phyloP scores from a whole-genome alignment of 2,888 invertebrate species.

The Aspidapion aeneum region DNA sequence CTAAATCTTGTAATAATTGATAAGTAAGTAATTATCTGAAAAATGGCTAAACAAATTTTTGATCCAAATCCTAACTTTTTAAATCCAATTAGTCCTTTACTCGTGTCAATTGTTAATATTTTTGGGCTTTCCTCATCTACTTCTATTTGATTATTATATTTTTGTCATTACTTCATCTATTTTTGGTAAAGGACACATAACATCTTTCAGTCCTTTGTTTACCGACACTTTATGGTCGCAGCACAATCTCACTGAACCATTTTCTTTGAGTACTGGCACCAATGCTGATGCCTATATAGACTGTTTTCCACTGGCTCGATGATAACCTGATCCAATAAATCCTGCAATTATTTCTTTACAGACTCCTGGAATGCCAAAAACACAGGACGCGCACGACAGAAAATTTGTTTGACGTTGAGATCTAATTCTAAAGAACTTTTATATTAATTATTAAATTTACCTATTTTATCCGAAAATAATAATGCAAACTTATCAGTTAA shows the following conservation, averaged over 20 bases:
- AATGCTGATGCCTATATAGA: too few species aligned
- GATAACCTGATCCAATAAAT: slow-evolving; percentile 20
- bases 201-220: slow-evolving; percentile 27
- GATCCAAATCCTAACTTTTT: slow-evolving; percentile 40
- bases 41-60: slow-evolving; percentile 38
- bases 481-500: slow-evolving; percentile 8
- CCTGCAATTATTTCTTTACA: slow-evolving; percentile 22
- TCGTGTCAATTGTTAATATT: slow-evolving; percentile 37
- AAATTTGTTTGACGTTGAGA: slow-evolving; percentile 14
- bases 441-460: too few species aligned
- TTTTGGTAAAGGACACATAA: slow-evolving; percentile 24
- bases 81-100: slow-evolving; percentile 36
- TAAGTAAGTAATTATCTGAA: too few species aligned
- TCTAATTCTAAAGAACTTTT: slow-evolving; percentile 11
- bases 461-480: too few species aligned
- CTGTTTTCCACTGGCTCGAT: too few species aligned
- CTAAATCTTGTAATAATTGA: too few species aligned
- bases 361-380: slow-evolving; percentile 25
- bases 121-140: slow-evolving; percentile 34
- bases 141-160: slow-evolving; percentile 35
- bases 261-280: slow-evolving; percentile 30
- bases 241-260: slow-evolving; percentile 29
- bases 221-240: slow-evolving; percentile 33
- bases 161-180: slow-evolving; percentile 25
- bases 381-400: slow-evolving; percentile 17